Percentiles rank a stretch among this genome's conserved stretches.
These are phyloP conservation scores for Popillia japonica DNA, from an alignment of 1,140 invertebrate genomes.

Conservation along the genomic window DNA sequence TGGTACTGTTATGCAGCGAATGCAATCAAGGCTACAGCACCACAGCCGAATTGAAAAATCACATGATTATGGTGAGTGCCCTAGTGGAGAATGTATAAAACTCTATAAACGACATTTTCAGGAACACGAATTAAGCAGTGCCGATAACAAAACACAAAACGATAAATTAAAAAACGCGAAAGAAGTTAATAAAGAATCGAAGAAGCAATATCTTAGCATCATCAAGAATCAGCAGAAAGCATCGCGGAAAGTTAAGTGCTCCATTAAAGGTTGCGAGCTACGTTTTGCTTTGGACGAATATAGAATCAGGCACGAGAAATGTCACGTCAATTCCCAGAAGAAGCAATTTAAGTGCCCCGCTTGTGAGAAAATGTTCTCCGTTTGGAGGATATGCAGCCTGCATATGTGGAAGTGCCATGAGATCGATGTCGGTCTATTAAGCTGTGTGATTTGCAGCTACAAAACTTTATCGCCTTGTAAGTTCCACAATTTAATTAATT, in stretches of 20 bases:
- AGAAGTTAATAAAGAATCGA: not conserved
- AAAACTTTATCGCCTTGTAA: slow-evolving; percentile 66
- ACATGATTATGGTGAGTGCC: slow-evolving; percentile 49
- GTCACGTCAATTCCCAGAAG: slow-evolving; percentile 61
- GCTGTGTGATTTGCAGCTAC: slow-evolving; percentile 70
- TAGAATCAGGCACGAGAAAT: slow-evolving; percentile 62
- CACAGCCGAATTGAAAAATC: slow-evolving; percentile 50
- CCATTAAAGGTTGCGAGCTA: slow-evolving; percentile 62
- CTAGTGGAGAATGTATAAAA: not conserved
- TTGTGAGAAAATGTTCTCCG: slow-evolving; percentile 63
- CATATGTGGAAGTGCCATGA: slow-evolving; percentile 76
- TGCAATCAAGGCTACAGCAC: slow-evolving; percentile 48
- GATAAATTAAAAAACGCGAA: slow-evolving; percentile 13
- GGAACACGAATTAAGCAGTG: slow-evolving; percentile 21
- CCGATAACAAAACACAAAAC: not conserved
- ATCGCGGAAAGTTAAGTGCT: slow-evolving; percentile 58
- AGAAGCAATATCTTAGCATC: slow-evolving; percentile 27
- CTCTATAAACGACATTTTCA: not conserved
- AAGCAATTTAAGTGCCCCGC: slow-evolving; percentile 64
- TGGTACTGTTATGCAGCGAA: slow-evolving; percentile 50
- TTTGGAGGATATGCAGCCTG: slow-evolving; percentile 70
- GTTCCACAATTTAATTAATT: slow-evolving; percentile 47
- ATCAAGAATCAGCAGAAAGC: slow-evolving; percentile 49
- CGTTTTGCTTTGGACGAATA: slow-evolving; percentile 63
- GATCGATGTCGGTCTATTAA: slow-evolving; percentile 71